Base-by-base conservation (phyloP, 2,113 vertebrate species). In the Choloepus hoffmanni region DNA sequence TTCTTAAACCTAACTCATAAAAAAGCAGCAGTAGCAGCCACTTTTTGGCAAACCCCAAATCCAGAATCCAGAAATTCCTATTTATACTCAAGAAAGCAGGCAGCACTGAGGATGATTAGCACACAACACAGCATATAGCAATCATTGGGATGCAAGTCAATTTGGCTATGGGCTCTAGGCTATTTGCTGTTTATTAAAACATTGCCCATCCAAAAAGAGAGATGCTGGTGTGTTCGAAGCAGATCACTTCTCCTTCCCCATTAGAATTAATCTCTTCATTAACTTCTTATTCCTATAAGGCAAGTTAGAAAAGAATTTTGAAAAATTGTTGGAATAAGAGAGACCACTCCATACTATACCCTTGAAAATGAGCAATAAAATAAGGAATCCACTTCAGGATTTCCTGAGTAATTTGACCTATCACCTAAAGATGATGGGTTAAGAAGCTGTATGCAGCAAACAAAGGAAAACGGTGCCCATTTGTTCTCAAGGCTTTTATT, bases 241-340 rank as follows among this genome's bases (percentile, higher is more conserved):
- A 63, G 40, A 3, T 84, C 79, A 8, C 30, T 23, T 93, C 28
- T 23, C 78, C 43, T 45, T 88, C 50, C 6, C 4, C 24, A 16
- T 3, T 53, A 36, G 3, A 15, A 43, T 70, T 85, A 97, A 94
- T 84, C 19, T 95, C 89, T 77, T 96, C 94, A 97, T 58, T 1
- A 97, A 40, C n/a, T 67, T 97, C 81, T 96, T 96, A 77, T 98
- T 98, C 68, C 97, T 98, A 73, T 11, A 92, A 95, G 48, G 18
- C 48, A 96, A 95, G 48, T 88, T 55, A 92, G 74, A 73, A 76
- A 89, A 96, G 1, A 89, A 45, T 30, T 36, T 74, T 95, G 23
- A 89, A 85, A 84, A 90, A 65, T 28, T 92, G 36, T 72, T 65
- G 63, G 28, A 40, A 14, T 36, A 78, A 86, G 45, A 74, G 14